Evolutionary conservation across 2,888 invertebrate genomes (phyloP), one percentile per base, ranked within the genome.

Genomic region (Altica lythri): DNA sequence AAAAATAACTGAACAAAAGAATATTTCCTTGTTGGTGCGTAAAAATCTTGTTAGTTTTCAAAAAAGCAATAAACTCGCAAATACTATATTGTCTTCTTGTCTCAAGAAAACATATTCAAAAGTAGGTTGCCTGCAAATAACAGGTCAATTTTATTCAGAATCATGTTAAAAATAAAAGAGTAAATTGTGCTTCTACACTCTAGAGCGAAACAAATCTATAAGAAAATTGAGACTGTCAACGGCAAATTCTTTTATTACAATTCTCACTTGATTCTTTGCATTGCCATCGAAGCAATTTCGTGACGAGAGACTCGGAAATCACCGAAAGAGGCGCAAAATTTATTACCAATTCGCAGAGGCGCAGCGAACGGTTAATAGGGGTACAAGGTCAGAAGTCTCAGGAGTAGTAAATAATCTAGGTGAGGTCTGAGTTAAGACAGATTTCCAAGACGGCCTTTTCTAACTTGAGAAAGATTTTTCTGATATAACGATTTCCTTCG

Each of bases 301-400:
- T 51, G 37, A 35, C 30, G 51, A 18, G 51, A 27, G 34, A 35
- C 14, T 44, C 51, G 51, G 35, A 51, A 51, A 51, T 51, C 37
- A 16, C 37, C 30, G 22, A 16, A 27, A 27, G 29, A 44, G 51
- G 30, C 30, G 37, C 51, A 18, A 51, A 51, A 51, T 51, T 51
- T 51, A 51, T 51, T 44, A 35, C 44, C 51, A 44, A 44, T 44
- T 51, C 44, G 37, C 35, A 35, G 35, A 16, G 35, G 35, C 35
- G 35, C 9, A 35, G 35, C 35, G 35, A 9, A 35, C 16, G 35
- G 35, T 16, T 35, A 35, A 35, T 35, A 35, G 16, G 35, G 35
- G 35, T 35, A 17, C 35, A 35, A 35, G 35, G 35, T 35, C 35
- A 35, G 13, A 9, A 6, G 35, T 14, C 17, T 16, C 35, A 16